Conservation (phyloP, 2,888 invertebrate genomes). For the Neoascia interrupta region DNA sequence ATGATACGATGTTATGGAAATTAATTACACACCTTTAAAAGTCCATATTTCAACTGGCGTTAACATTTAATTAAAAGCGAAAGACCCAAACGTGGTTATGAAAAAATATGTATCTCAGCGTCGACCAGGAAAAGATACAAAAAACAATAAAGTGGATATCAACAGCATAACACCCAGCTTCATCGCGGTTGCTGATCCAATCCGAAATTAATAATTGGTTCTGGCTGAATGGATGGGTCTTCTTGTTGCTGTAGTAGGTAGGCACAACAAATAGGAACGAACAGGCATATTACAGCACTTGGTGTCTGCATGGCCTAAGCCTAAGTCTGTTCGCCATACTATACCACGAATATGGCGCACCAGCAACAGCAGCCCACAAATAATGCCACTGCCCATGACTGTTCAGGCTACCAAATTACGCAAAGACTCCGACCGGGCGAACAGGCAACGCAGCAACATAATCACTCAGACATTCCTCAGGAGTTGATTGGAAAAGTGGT, state of each 20-base stretch:
- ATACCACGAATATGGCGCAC: slow-evolving; percentile 9
- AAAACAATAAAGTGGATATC: slow-evolving; percentile 45
- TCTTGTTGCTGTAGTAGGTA: slow-evolving; percentile 18
- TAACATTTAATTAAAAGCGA: slow-evolving; percentile 67
- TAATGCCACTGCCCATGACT: slow-evolving; percentile 68
- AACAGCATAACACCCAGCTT: slow-evolving; percentile 55
- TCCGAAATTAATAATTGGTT: slow-evolving; percentile 67
- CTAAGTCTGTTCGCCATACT: slow-evolving; percentile 4
- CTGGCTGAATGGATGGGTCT: slow-evolving; percentile 59
- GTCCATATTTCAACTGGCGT: slow-evolving; percentile 67
- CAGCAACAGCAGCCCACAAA: slow-evolving; percentile 60
- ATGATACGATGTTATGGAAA: slow-evolving; percentile 64
- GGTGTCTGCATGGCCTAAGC: slow-evolving; percentile 15
- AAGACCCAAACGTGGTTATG: slow-evolving; percentile 15
- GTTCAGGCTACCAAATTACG: slow-evolving; percentile 68
- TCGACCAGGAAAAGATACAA: slow-evolving; percentile 11
- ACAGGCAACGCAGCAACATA: slow-evolving; percentile 68
- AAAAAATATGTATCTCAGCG: slow-evolving; percentile 7
- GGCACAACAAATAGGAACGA: slow-evolving; percentile 54
- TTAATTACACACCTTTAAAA: slow-evolving; percentile 67
- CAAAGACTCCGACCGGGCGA: slow-evolving; percentile 66
- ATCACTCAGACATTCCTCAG: slow-evolving; percentile 65
- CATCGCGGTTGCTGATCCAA: slow-evolving; percentile 63
- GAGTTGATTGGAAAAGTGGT: slow-evolving; percentile 69
- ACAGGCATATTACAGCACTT: slow-evolving; percentile 29